Conservation (phyloP, 2,888 invertebrate genomes). For the Creontiades dilutus region DNA sequence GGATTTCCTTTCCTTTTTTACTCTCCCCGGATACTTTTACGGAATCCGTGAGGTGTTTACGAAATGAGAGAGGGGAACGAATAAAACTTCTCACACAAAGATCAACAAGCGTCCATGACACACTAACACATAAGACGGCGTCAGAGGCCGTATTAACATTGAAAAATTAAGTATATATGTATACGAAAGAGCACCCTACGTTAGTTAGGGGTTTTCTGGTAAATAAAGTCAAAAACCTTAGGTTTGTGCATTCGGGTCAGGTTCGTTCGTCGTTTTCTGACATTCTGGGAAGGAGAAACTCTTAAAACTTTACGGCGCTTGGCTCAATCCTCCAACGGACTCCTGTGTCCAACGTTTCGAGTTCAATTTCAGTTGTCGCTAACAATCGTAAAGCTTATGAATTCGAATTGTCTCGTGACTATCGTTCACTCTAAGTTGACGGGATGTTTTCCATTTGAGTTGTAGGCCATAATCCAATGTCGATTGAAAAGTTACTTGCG, state of each 20-base stretch:
- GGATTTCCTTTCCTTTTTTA: background rate
- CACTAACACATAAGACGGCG: background rate
- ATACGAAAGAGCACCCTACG: background rate
- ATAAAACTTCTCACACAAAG: background rate
- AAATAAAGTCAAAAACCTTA: background rate
- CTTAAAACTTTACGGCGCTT: too few species aligned
- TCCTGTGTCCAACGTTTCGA: too few species aligned
- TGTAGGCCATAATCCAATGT: too few species aligned
- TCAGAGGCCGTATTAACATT: background rate
- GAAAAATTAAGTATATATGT: background rate
- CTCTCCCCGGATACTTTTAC: background rate
- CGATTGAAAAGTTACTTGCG: too few species aligned
- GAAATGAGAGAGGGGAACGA: background rate
- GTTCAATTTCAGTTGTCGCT: too few species aligned
- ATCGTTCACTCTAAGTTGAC: too few species aligned
- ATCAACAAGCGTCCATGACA: background rate
- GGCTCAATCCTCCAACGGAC: too few species aligned
- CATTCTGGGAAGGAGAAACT: too few species aligned
- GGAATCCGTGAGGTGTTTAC: background rate
- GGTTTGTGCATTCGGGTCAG: conserved; percentile 34
- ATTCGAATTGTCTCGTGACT: too few species aligned
- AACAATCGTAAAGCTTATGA: too few species aligned
- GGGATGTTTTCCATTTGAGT: too few species aligned
- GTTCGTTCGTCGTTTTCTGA: conserved; percentile 7
- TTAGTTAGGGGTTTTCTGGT: background rate